phyloP scores from a whole-genome alignment of 2,797 vertebrate species.

The Bradypodion ventrale region DNA sequence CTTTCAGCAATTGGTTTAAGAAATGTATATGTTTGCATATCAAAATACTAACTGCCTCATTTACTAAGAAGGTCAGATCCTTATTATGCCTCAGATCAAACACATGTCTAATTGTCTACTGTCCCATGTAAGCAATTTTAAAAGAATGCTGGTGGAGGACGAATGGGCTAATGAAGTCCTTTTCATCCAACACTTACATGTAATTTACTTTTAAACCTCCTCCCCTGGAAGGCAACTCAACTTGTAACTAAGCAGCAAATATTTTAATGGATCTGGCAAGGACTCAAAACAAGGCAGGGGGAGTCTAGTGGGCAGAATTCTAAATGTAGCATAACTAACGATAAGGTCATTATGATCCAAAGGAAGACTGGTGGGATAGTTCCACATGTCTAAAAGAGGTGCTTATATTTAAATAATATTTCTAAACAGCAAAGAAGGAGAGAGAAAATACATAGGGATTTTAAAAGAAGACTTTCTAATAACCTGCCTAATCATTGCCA shows the following conservation, averaged over 20 bases:
- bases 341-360: slow-evolving; percentile 56
- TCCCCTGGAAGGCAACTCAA: slow-evolving; percentile 65
- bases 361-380: slow-evolving; percentile 30
- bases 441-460: slow-evolving; percentile 12
- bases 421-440: not conserved
- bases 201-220: slow-evolving; percentile 70
- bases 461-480: not conserved
- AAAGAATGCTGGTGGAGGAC: slow-evolving; percentile 69
- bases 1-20: slow-evolving; percentile 21
- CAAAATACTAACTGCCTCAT: slow-evolving; percentile 39
- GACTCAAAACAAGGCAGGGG: slow-evolving; percentile 52
- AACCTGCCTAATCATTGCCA: not conserved
- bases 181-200: slow-evolving; percentile 67
- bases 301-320: not conserved
- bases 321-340: slow-evolving; percentile 45
- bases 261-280: slow-evolving; percentile 68
- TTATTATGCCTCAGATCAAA: slow-evolving; percentile 55
- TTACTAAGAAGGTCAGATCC: slow-evolving; percentile 61
- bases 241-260: slow-evolving; percentile 64
- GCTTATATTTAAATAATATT: slow-evolving; percentile 25
- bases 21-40: slow-evolving; percentile 46
- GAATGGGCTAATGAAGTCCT: slow-evolving; percentile 71
- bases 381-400: slow-evolving; percentile 38
- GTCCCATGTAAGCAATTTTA: slow-evolving; percentile 69
- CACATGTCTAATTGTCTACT: slow-evolving; percentile 65